Percentiles rank a stretch among this genome's conserved stretches.
phyloP scores from a whole-genome alignment of 1,140 invertebrate genomes.

The Brachionus rubens region DNA sequence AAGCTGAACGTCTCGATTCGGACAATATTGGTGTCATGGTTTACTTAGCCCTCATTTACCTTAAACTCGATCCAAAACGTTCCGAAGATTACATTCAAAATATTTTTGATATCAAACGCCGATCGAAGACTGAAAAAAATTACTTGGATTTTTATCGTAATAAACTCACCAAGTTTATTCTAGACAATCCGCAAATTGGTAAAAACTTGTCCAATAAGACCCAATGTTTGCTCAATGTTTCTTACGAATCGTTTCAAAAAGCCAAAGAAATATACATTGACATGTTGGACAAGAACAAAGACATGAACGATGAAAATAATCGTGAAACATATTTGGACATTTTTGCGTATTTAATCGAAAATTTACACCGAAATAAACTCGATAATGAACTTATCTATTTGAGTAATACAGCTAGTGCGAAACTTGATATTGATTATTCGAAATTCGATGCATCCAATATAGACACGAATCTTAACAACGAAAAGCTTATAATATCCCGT shows the following conservation, averaged over 20 bases:
- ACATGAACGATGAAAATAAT: neutral
- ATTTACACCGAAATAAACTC: conserved; percentile 2
- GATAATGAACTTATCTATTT: conserved; percentile 2
- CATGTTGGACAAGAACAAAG: neutral
- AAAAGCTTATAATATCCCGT: neutral
- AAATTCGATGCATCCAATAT: neutral
- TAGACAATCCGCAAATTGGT: neutral
- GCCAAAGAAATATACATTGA: neutral
- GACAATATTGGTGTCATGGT: neutral
- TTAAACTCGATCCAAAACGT: neutral
- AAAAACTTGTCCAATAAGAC: conserved; percentile 1
- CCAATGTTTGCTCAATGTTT: neutral
- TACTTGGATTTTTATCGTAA: conserved; percentile 17
- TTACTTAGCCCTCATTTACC: neutral
- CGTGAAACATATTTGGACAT: neutral
- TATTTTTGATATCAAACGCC: conserved; percentile 2
- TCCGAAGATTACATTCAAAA: conserved; percentile 12
- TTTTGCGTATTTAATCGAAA: neutral
- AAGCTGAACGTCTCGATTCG: conserved; percentile 12
- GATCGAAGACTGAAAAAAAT: neutral
- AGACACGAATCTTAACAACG: neutral
- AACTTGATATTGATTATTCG: neutral
- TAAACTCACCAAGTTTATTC: conserved; percentile 14
- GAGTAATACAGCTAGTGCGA: neutral
- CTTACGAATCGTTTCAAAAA: conserved; percentile 11